Conservation (phyloP, 2,113 vertebrate species). For the Hucho hucho region DNA sequence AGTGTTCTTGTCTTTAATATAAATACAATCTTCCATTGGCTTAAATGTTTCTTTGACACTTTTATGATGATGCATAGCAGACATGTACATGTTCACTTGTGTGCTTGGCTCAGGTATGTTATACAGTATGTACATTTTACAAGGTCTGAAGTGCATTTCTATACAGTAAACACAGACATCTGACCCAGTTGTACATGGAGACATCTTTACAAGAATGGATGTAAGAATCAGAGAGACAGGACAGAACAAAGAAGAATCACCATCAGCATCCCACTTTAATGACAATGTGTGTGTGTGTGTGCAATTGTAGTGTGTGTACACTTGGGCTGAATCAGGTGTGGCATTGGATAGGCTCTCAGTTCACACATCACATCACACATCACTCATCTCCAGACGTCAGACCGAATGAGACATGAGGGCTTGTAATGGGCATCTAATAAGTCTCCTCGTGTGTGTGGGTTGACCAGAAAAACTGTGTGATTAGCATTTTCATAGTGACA, state of each 20-base stretch:
- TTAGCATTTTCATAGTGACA: not conserved
- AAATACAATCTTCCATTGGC: not conserved
- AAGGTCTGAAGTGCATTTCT: not conserved
- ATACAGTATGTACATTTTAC: not conserved
- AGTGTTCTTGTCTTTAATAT: not conserved
- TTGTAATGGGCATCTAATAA: slow-evolving; percentile 5
- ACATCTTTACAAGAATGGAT: not conserved
- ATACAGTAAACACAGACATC: not conserved
- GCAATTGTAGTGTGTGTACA: not conserved
- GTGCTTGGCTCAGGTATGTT: not conserved
- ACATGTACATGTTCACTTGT: not conserved
- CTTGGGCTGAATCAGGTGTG: not conserved
- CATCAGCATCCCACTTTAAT: too few species aligned
- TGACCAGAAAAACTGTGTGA: not conserved
- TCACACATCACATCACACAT: not conserved
- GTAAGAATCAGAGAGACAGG: not conserved
- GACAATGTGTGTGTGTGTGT: too few species aligned
- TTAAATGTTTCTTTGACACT: not conserved
- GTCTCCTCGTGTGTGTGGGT: not conserved
- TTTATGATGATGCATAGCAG: not conserved
- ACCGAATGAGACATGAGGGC: slow-evolving; percentile 45
- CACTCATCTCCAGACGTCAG: slow-evolving; percentile 4
- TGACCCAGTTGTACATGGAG: not conserved
- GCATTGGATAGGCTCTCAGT: not conserved
- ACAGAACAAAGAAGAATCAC: not conserved